Evolutionary conservation across 2,888 invertebrate species (phyloP).

Genomic region (Acanthosoma haemorrhoidale): DNA sequence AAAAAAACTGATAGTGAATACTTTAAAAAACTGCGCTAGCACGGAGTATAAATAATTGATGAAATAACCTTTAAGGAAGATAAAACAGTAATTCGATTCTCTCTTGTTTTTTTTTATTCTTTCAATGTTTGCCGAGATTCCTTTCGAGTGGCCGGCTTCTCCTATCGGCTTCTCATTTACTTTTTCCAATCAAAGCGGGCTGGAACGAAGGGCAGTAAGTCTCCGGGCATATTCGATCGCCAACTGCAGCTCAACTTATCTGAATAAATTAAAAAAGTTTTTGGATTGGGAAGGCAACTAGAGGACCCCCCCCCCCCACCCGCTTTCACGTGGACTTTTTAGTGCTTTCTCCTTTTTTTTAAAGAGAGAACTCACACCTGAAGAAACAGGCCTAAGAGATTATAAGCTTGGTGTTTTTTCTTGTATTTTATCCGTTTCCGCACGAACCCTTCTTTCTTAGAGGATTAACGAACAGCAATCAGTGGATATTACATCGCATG

Average conservation of each 20-base stretch:
- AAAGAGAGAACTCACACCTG: neutral
- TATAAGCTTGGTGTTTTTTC: neutral
- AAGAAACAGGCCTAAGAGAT: neutral
- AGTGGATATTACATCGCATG: no score
- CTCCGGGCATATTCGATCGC: neutral
- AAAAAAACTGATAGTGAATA: no score
- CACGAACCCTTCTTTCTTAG: no score
- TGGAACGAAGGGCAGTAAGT: neutral
- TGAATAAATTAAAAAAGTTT: conserved; percentile 12
- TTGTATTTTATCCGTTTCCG: no score
- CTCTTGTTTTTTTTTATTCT: no score
- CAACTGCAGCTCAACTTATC: neutral
- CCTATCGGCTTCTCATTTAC: neutral
- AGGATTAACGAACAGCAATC: no score
- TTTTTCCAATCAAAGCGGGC: neutral
- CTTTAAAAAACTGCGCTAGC: no score
- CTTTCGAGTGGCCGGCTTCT: neutral
- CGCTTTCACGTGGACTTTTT: neutral
- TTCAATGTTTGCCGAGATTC: neutral
- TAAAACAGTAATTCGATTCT: no score
- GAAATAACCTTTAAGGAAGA: no score
- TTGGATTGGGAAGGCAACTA: neutral
- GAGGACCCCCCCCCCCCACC: neutral
- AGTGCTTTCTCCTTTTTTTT: no score
- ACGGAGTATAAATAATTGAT: no score